These are phyloP conservation scores for Eurois occulta DNA, from an alignment of 2,888 invertebrate species.

Conservation along the genomic window DNA sequence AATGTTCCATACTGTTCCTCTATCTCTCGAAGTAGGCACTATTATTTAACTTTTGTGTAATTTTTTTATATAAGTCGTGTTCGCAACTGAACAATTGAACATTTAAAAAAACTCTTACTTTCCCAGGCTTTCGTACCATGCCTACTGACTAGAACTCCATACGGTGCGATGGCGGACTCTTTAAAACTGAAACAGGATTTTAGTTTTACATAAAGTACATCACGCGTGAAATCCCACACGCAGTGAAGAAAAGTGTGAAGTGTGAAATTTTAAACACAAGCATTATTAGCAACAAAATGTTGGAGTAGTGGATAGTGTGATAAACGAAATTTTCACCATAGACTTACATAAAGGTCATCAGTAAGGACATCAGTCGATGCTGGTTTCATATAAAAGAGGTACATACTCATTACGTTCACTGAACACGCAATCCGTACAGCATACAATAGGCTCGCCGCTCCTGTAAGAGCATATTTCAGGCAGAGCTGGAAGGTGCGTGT, in stretches of 20 bases:
- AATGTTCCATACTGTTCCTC: background rate
- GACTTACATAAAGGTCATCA: background rate
- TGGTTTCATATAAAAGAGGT: background rate
- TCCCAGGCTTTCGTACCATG: slow-evolving; percentile 40
- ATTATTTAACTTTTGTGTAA: background rate
- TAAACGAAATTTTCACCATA: background rate
- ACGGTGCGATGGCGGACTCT: slow-evolving; percentile 41
- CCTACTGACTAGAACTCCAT: slow-evolving; percentile 44
- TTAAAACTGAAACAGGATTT: slow-evolving; percentile 28
- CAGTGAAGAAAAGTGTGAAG: too few species aligned
- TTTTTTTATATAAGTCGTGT: background rate
- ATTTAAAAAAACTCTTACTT: slow-evolving; percentile 32
- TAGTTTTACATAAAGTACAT: background rate
- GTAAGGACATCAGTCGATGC: too few species aligned
- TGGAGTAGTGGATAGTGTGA: background rate
- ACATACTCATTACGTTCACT: slow-evolving; percentile 31
- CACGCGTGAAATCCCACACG: too few species aligned
- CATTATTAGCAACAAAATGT: background rate
- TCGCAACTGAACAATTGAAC: background rate
- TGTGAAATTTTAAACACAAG: background rate
- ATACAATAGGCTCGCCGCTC: slow-evolving; percentile 29
- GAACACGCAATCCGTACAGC: slow-evolving; percentile 40
- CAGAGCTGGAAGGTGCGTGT: background rate
- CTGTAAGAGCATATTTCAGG: slow-evolving; percentile 43
- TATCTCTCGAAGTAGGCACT: background rate